Percentiles rank a stretch among this genome's conserved stretches.
These are phyloP conservation scores for Pampus argenteus DNA, from an alignment of 2,797 vertebrate species.

Conservation along the genomic window DNA sequence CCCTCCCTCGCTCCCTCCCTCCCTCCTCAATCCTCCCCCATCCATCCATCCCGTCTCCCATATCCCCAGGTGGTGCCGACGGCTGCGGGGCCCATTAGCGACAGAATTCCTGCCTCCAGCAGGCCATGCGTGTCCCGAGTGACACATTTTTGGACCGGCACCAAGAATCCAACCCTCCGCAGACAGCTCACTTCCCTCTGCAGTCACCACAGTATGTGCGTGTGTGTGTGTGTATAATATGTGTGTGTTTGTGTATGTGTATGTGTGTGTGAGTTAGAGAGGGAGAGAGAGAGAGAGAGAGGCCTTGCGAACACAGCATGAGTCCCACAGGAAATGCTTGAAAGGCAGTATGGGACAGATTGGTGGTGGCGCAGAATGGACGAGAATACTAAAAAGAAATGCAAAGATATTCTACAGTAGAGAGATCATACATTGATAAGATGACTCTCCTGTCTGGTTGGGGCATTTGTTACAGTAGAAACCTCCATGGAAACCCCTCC, in stretches of 20 bases:
- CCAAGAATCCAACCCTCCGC: slow-evolving; percentile 84
- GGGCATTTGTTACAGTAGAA: slow-evolving; percentile 62
- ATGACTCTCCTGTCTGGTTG: slow-evolving; percentile 50
- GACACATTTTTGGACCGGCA: slow-evolving; percentile 89
- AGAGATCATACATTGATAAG: slow-evolving; percentile 52
- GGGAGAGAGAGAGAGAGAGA: slow-evolving; percentile 37
- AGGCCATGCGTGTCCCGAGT: slow-evolving; percentile 87
- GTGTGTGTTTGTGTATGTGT: slow-evolving; percentile 20
- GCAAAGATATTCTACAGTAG: slow-evolving; percentile 61
- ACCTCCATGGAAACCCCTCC: slow-evolving; percentile 27
- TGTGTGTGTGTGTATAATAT: slow-evolving; percentile 6
- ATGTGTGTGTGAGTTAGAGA: slow-evolving; percentile 8
- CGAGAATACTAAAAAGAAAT: slow-evolving; percentile 78
- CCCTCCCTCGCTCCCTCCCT: slow-evolving; percentile 46
- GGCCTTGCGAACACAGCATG: slow-evolving; percentile 76
- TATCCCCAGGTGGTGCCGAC: slow-evolving; percentile 87
- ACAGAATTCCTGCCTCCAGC: slow-evolving; percentile 87
- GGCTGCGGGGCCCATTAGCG: slow-evolving; percentile 88
- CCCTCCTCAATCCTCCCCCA: slow-evolving; percentile 71
- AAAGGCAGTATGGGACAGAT: slow-evolving; percentile 84
- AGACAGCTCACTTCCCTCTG: slow-evolving; percentile 85
- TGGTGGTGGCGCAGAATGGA: slow-evolving; percentile 78
- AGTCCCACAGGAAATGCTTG: slow-evolving; percentile 83
- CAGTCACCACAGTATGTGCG: slow-evolving; percentile 67
- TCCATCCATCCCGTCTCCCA: slow-evolving; percentile 83